Percentiles rank a stretch among this genome's conserved stretches.
Evolutionary conservation across 2,797 vertebrate genomes (phyloP).

Genomic region (Buceros bicornis): DNA sequence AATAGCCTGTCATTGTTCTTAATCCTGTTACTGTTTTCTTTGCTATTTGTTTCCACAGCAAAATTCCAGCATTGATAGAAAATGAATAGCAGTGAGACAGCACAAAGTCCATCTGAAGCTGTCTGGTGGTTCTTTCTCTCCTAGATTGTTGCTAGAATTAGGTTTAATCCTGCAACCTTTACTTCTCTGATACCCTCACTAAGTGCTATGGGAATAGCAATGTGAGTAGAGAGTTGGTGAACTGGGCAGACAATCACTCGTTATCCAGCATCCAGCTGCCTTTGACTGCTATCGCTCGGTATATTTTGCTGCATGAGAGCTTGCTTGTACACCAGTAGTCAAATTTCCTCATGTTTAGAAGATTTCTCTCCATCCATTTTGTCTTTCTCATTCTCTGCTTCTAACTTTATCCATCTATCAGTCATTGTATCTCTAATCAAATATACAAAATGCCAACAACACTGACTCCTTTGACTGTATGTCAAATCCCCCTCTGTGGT

Average conservation of each 20-base stretch:
- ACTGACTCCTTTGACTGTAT: not conserved
- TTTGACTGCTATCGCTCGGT: not conserved
- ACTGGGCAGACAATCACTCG: not conserved
- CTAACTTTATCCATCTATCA: not conserved
- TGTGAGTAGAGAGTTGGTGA: not conserved
- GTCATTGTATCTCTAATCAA: not conserved
- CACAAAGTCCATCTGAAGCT: not conserved
- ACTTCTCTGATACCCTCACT: not conserved
- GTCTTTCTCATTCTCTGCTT: not conserved
- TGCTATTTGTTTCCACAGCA: slow-evolving; percentile 63
- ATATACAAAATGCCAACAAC: not conserved
- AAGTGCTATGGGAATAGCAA: not conserved
- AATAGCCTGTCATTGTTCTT: slow-evolving; percentile 54
- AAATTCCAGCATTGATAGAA: slow-evolving; percentile 47
- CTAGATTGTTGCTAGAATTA: not conserved
- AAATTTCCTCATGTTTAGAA: not conserved
- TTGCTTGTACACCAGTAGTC: not conserved
- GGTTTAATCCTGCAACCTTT: not conserved
- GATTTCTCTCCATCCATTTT: not conserved
- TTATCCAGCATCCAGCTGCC: not conserved
- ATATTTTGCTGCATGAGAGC: not conserved
- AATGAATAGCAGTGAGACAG: slow-evolving; percentile 6
- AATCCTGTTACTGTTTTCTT: slow-evolving; percentile 67
- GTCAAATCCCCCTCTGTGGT: not conserved
- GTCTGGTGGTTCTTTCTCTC: not conserved